Evolutionary conservation across 1,140 invertebrate genomes (phyloP).

Genomic region (Drosophila kurseongensis): DNA sequence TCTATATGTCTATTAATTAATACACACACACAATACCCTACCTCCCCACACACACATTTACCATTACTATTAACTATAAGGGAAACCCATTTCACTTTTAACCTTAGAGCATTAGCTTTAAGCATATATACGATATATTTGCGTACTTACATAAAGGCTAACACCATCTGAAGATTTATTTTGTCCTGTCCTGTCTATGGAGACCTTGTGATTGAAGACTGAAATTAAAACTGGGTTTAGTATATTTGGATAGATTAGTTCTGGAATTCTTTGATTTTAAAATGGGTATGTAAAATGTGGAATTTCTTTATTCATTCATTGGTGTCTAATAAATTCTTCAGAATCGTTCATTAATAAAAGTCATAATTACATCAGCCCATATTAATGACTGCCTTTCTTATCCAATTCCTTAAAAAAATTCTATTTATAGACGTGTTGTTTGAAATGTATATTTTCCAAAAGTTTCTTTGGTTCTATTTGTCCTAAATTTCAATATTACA

Average conservation of each 20-base stretch:
- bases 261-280: not conserved
- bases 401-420: not conserved
- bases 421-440: too few relatives aligned
- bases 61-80: constrained; percentile 40
- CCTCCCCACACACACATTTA: constrained; percentile 15
- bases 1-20: constrained; percentile 49
- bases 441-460: not conserved
- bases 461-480: not conserved
- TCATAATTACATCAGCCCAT: not conserved
- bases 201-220: not conserved
- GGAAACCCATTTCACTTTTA: constrained; percentile 36
- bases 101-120: constrained; percentile 36
- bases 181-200: constrained; percentile 11
- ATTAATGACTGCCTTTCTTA: not conserved
- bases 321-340: not conserved
- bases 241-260: not conserved
- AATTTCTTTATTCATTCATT: not conserved
- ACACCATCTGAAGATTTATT: constrained; percentile 5
- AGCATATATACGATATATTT: constrained; percentile 22
- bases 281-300: not conserved
- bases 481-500: not conserved
- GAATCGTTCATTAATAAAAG: not conserved
- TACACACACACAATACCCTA: constrained; percentile 10
- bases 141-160: constrained; percentile 23
- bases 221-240: not conserved